phyloP scores from a whole-genome alignment of 2,797 vertebrate genomes.

The Carapus acus region DNA sequence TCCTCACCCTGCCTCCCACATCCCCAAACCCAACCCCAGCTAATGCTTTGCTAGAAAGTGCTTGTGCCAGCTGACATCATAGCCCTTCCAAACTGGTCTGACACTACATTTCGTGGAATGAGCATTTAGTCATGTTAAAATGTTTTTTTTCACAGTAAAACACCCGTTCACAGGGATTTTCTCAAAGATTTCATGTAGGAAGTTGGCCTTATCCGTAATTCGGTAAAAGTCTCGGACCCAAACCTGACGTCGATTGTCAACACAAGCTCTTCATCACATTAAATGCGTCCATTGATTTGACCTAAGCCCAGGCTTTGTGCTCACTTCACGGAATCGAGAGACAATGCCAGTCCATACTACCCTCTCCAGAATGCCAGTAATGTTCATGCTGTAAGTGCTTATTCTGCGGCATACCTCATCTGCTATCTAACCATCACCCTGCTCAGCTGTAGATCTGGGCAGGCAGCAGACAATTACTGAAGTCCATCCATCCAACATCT shows the following conservation, averaged over 20 bases:
- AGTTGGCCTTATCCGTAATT: too few relatives aligned
- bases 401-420: slow-evolving; percentile 36
- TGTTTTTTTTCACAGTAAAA: too few relatives aligned
- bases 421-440: slow-evolving; percentile 22
- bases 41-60: slow-evolving; percentile 6
- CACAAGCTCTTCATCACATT: background rate
- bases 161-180: too few relatives aligned
- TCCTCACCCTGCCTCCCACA: background rate
- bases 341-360: slow-evolving; percentile 3
- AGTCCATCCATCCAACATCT: too few relatives aligned
- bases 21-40: slow-evolving; percentile 2
- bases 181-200: too few relatives aligned
- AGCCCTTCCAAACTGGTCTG: slow-evolving; percentile 15
- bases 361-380: slow-evolving; percentile 41
- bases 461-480: too few relatives aligned
- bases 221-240: too few relatives aligned
- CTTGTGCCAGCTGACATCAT: slow-evolving; percentile 5
- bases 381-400: slow-evolving; percentile 21
- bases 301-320: slow-evolving; percentile 16
- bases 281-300: background rate
- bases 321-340: slow-evolving; percentile 46
- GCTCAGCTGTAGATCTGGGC: slow-evolving; percentile 14
- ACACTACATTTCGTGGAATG: slow-evolving; percentile 50
- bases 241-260: too few relatives aligned
- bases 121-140: slow-evolving; percentile 13